Evolutionary conservation across 2,888 invertebrate species (phyloP).

Genomic region (Napeogenes inachia): DNA sequence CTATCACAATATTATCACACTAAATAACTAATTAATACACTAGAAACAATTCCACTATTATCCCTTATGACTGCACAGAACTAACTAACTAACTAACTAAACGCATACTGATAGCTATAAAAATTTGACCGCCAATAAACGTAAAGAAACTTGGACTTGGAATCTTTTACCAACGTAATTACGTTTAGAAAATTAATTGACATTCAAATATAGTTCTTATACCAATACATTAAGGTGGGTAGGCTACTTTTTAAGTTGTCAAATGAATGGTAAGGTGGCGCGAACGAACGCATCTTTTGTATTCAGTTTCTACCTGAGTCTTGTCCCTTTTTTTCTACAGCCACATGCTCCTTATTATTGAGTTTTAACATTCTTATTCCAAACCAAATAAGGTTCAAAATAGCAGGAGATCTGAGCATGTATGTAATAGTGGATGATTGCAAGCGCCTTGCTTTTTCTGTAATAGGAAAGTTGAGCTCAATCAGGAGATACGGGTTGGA

Average conservation of each 20-base stretch:
- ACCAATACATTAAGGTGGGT: slow-evolving; percentile 1
- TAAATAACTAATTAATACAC: slow-evolving; percentile 35
- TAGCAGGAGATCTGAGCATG: slow-evolving; percentile 20
- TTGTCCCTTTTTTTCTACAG: slow-evolving; percentile 60
- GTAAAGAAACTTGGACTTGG: slow-evolving; percentile 55
- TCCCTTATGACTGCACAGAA: slow-evolving; percentile 47
- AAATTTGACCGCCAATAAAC: slow-evolving; percentile 69
- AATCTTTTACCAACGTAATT: slow-evolving; percentile 31
- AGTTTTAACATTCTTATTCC: slow-evolving; percentile 29
- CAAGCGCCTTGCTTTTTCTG: slow-evolving; percentile 30
- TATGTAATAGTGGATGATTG: slow-evolving; percentile 28
- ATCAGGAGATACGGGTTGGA: slow-evolving; percentile 25
- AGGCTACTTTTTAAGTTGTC: slow-evolving; percentile 16
- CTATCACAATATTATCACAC: slow-evolving; percentile 29
- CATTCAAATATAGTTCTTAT: slow-evolving; percentile 40
- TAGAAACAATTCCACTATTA: slow-evolving; percentile 39
- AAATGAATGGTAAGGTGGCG: slow-evolving; percentile 25
- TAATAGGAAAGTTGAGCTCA: slow-evolving; percentile 28
- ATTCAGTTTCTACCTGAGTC: slow-evolving; percentile 68
- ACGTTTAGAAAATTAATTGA: slow-evolving; percentile 22
- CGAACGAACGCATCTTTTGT: slow-evolving; percentile 64
- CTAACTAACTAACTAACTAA: slow-evolving; percentile 60
- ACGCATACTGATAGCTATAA: slow-evolving; percentile 51
- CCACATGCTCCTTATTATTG: slow-evolving; percentile 34
- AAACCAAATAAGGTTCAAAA: slow-evolving; percentile 34